Conservation (phyloP, 2,888 invertebrate genomes). For the Ptychoptera albimana region DNA sequence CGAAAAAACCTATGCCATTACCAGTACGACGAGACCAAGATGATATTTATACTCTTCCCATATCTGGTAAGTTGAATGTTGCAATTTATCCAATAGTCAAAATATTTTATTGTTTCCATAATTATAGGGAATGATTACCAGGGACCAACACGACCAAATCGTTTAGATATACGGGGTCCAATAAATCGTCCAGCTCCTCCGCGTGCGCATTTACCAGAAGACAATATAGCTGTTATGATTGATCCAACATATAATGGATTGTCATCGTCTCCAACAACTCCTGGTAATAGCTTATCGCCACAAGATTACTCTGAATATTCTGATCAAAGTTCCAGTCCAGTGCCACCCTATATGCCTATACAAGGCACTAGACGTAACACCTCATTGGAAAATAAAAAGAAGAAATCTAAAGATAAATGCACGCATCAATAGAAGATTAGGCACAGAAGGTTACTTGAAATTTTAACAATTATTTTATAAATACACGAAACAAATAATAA, state of each 20-base stretch:
- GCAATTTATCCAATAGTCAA: not conserved
- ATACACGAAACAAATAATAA: too few relatives aligned
- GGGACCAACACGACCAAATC: slow-evolving; percentile 7
- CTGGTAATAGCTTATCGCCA: slow-evolving; percentile 12
- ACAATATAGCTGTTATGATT: slow-evolving; percentile 48
- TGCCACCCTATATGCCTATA: slow-evolving; percentile 62
- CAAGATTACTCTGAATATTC: slow-evolving; percentile 16
- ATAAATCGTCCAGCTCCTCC: slow-evolving; percentile 7
- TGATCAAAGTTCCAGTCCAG: slow-evolving; percentile 36
- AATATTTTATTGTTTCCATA: too few relatives aligned
- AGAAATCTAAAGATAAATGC: slow-evolving; percentile 41
- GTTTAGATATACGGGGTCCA: slow-evolving; percentile 9
- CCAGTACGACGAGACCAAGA: slow-evolving; percentile 16
- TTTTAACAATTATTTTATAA: too few relatives aligned
- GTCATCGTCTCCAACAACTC: slow-evolving; percentile 18
- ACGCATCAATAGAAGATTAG: slow-evolving; percentile 36
- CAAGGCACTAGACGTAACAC: slow-evolving; percentile 56
- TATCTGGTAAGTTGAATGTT: slow-evolving; percentile 23
- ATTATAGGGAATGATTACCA: not conserved
- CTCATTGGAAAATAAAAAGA: slow-evolving; percentile 42
- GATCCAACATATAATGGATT: slow-evolving; percentile 41
- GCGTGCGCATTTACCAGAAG: slow-evolving; percentile 9
- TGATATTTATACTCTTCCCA: slow-evolving; percentile 28
- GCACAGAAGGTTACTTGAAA: too few relatives aligned
- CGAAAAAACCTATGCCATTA: not conserved